Evolutionary conservation across 2,113 vertebrate species (phyloP).

Genomic region (Oceanites oceanicus): DNA sequence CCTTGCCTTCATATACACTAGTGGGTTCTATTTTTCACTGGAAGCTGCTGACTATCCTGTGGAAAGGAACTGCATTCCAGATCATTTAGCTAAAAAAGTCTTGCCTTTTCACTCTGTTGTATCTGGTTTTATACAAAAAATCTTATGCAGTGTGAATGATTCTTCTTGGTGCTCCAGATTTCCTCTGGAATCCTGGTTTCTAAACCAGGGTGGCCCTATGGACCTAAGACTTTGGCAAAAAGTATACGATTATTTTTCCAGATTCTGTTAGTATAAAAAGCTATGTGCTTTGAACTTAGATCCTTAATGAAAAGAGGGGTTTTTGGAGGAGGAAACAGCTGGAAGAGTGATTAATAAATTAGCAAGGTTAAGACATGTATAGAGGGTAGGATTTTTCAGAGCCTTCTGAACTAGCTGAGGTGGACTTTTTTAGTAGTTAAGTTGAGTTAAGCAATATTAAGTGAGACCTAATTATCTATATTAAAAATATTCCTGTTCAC

Average conservation of each 20-base stretch:
- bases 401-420: background rate
- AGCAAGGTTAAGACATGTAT: background rate
- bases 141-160: background rate
- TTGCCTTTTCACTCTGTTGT: background rate
- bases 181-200: background rate
- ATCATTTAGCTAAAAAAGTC: background rate
- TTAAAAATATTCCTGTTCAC: background rate
- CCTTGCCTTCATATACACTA: background rate
- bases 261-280: background rate
- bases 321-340: background rate
- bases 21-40: background rate
- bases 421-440: background rate
- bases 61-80: background rate
- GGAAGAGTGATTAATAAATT: background rate
- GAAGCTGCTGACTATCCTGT: background rate
- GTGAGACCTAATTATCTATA: slow-evolving; percentile 16
- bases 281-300: background rate
- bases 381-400: background rate
- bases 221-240: background rate
- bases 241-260: background rate
- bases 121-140: background rate
- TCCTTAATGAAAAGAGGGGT: background rate
- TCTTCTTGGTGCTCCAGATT: background rate
- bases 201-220: background rate
- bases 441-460: slow-evolving; percentile 18